These are phyloP conservation scores for Rhyacophila brunnea DNA, from an alignment of 1,140 invertebrate genomes.

Conservation along the genomic window DNA sequence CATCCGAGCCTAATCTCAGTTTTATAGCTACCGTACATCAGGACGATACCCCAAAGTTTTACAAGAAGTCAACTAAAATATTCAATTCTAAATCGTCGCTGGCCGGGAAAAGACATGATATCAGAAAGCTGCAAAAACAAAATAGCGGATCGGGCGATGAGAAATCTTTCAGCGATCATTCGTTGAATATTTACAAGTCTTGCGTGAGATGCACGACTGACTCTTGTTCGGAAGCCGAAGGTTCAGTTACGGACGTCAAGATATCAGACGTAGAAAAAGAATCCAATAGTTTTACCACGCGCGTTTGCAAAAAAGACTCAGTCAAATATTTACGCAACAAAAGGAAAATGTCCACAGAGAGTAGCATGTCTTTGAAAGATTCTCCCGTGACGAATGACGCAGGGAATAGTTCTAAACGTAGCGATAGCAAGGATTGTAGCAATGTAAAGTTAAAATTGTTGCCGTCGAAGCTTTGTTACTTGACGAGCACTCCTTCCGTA, in stretches of 20 bases:
- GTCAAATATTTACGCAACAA: conserved; percentile 17
- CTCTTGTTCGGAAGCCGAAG: conserved; percentile 19
- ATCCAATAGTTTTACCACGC: conserved; percentile 7
- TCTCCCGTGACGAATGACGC: not conserved
- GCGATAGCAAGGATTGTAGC: not conserved
- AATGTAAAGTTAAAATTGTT: not conserved
- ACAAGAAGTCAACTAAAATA: conserved; percentile 43
- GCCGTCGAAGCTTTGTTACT: conserved; percentile 16
- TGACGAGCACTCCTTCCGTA: conserved; percentile 59
- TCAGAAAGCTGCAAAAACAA: conserved; percentile 7
- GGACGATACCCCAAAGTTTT: conserved; percentile 47
- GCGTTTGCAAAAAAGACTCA: conserved; percentile 22
- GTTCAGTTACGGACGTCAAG: not conserved
- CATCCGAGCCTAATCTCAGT: conserved; percentile 51
- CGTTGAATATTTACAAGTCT: conserved; percentile 21
- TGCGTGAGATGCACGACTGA: conserved; percentile 20
- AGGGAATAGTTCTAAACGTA: not conserved
- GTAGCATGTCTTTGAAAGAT: conserved; percentile 2
- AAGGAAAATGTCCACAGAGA: conserved; percentile 1
- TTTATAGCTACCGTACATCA: conserved; percentile 38
- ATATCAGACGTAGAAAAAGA: not conserved
- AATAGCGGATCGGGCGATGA: conserved; percentile 2
- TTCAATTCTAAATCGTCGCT: conserved; percentile 46
- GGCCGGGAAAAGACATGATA: conserved; percentile 18
- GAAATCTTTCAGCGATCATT: conserved; percentile 11